Evolutionary conservation across 2,888 invertebrate genomes (phyloP).

Genomic region (Eristalis tenax): DNA sequence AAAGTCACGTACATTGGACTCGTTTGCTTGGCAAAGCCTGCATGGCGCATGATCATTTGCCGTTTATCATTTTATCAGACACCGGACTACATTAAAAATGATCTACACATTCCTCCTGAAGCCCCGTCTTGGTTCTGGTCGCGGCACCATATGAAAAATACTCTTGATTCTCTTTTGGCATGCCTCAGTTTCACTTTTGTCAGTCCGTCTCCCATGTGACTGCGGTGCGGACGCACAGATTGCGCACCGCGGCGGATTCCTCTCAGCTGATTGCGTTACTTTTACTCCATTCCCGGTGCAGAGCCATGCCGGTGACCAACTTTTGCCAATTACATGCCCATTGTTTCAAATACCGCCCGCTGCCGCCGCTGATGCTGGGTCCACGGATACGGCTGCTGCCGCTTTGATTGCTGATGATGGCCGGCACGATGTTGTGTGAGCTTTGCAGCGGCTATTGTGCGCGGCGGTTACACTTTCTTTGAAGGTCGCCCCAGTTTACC

Average conservation of each 20-base stretch:
- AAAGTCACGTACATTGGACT: conserved; percentile 28
- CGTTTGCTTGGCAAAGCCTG: conserved; percentile 7
- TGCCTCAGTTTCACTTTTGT: conserved; percentile 52
- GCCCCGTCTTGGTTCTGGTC: not conserved
- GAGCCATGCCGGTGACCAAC: conserved; percentile 48
- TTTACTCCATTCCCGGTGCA: conserved; percentile 51
- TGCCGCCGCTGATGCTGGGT: not conserved
- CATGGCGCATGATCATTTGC: conserved; percentile 17
- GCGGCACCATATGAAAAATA: conserved; percentile 8
- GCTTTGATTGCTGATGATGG: conserved; percentile 42
- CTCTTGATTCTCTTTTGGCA: conserved; percentile 33
- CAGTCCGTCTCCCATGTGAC: conserved; percentile 26
- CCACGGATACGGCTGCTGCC: not conserved
- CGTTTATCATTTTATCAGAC: conserved; percentile 41
- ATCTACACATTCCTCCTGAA: conserved; percentile 30
- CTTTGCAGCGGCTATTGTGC: conserved; percentile 22
- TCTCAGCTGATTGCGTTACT: conserved; percentile 59
- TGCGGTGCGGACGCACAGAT: conserved; percentile 7
- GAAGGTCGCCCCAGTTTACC: conserved; percentile 72
- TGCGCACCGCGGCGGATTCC: conserved; percentile 26
- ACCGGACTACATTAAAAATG: conserved; percentile 24
- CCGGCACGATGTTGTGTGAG: conserved; percentile 19
- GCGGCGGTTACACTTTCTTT: conserved; percentile 68
- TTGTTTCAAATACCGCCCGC: conserved; percentile 48
- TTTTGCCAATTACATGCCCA: conserved; percentile 62